A percentile compares a stretch with the other conserved stretches of the same genome.
These are phyloP conservation scores for Drosophila elegans DNA, from an alignment of 1,140 invertebrate species.

Conservation along the genomic window DNA sequence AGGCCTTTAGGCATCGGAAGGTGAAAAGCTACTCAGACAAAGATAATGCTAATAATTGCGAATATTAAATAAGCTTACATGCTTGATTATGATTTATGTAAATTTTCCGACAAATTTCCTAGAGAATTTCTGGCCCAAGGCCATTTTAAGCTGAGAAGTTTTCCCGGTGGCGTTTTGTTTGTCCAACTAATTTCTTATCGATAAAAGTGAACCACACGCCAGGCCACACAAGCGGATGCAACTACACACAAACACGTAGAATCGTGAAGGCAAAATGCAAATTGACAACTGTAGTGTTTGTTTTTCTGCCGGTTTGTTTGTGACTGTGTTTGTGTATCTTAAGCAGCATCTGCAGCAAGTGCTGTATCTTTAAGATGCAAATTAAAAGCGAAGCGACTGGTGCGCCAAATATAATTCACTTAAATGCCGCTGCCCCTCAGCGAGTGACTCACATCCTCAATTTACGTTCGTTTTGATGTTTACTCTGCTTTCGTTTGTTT, in stretches of 20 bases:
- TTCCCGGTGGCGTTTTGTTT: constrained; percentile 4
- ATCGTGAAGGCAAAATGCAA: constrained; percentile 5
- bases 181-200: constrained; percentile 32
- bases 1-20: neutral
- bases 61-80: constrained; percentile 23
- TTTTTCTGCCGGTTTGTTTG: constrained; percentile 22
- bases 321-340: constrained; percentile 5
- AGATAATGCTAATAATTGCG: constrained; percentile 25
- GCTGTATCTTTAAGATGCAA: constrained; percentile 49
- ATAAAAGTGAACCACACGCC: neutral
- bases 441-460: constrained; percentile 57
- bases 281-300: constrained; percentile 28
- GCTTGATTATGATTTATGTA: constrained; percentile 25
- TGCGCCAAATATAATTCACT: constrained; percentile 54
- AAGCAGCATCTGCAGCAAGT: constrained; percentile 16
- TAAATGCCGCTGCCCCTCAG: constrained; percentile 19
- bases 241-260: neutral
- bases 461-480: constrained; percentile 39
- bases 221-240: neutral
- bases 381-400: constrained; percentile 39
- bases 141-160: constrained; percentile 22
- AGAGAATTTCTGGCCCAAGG: neutral
- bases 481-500: constrained; percentile 22
- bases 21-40: constrained; percentile 8
- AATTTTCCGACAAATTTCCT: constrained; percentile 1